phyloP scores from a whole-genome alignment of 2,888 invertebrate species.

The Pogonocherus hispidulus region DNA sequence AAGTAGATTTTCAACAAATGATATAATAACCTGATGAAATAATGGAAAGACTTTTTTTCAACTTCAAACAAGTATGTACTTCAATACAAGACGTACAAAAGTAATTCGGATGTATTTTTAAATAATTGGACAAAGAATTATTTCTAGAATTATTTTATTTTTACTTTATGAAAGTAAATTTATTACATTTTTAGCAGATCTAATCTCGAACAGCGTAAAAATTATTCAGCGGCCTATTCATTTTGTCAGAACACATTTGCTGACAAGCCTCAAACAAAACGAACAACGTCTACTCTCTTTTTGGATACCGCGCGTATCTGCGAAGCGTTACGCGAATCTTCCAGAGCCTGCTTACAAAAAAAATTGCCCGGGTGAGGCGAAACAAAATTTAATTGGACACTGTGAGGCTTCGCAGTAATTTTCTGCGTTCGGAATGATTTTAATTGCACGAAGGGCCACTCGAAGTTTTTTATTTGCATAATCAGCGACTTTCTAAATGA shows the following conservation, averaged over 20 bases:
- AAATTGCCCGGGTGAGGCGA: neutral
- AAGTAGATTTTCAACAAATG: no score
- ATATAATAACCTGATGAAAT: no score
- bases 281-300: neutral
- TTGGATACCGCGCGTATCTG: neutral
- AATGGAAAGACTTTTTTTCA: no score
- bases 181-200: no score
- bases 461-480: constrained; percentile 39
- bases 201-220: no score
- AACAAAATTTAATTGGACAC: constrained; percentile 26
- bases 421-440: constrained; percentile 34
- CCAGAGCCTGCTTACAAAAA: neutral
- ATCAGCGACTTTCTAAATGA: constrained; percentile 39
- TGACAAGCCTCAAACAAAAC: neutral
- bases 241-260: neutral
- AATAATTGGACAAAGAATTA: no score
- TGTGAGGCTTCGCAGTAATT: constrained; percentile 21
- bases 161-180: no score
- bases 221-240: no score
- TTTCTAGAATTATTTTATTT: no score
- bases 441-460: constrained; percentile 38
- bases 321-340: neutral
- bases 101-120: no score
- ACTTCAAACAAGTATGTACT: no score
- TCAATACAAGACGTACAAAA: no score